Conservation (phyloP, 2,888 invertebrate species). For the Tenthredo notha region DNA sequence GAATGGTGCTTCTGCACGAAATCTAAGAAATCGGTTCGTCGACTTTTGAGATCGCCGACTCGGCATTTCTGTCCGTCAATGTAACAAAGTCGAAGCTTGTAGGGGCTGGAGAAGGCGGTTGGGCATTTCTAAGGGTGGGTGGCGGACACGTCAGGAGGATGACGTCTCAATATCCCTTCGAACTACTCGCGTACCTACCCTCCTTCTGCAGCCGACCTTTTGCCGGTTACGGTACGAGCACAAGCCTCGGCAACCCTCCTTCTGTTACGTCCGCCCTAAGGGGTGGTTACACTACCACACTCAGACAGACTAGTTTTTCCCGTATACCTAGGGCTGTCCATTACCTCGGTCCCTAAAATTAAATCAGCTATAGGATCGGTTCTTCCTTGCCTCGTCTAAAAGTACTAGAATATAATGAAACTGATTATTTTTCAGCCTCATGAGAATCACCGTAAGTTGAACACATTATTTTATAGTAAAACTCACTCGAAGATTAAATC, state of each 20-base stretch:
- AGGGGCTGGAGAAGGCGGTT: slow-evolving; percentile 63
- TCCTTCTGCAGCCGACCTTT: slow-evolving; percentile 74
- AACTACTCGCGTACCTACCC: slow-evolving; percentile 36
- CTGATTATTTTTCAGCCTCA: background rate
- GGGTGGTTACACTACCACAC: slow-evolving; percentile 64
- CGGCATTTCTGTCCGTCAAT: slow-evolving; percentile 68
- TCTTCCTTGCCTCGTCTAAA: background rate
- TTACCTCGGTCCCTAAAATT: slow-evolving; percentile 39
- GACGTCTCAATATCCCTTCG: slow-evolving; percentile 76
- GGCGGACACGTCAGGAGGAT: slow-evolving; percentile 72
- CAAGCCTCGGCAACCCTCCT: slow-evolving; percentile 63
- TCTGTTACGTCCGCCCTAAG: slow-evolving; percentile 60
- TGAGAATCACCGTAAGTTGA: background rate
- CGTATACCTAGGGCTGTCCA: slow-evolving; percentile 60
- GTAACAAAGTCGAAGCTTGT: slow-evolving; percentile 5
- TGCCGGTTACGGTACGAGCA: slow-evolving; percentile 68
- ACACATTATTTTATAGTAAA: background rate
- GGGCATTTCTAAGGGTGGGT: slow-evolving; percentile 56
- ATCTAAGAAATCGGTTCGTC: slow-evolving; percentile 2
- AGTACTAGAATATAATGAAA: background rate
- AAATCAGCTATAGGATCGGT: slow-evolving; percentile 34
- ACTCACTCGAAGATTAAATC: background rate
- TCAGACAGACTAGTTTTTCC: slow-evolving; percentile 59
- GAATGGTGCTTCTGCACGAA: background rate
- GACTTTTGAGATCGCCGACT: slow-evolving; percentile 57